A percentile compares a stretch with the other conserved stretches of the same genome.
Evolutionary conservation across 2,888 invertebrate species (phyloP).

Genomic region (Amphipoea oculea): DNA sequence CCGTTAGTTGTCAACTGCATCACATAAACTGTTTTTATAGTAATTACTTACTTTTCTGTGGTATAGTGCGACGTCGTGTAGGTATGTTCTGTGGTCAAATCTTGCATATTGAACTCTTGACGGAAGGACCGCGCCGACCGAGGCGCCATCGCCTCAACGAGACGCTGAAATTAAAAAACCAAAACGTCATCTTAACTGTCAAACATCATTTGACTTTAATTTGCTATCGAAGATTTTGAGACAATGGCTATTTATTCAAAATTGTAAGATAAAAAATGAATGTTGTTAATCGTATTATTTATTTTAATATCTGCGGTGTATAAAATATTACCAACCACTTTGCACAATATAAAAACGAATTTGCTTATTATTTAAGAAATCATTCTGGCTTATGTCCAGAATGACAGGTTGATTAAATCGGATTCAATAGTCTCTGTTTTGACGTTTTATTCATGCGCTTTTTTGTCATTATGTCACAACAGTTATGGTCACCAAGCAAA

Average conservation of each 20-base stretch:
- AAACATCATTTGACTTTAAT: not conserved
- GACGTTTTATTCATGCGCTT: not conserved
- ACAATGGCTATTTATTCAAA: not conserved
- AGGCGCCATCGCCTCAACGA: slow-evolving; percentile 93
- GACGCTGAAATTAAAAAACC: slow-evolving; percentile 88
- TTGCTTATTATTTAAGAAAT: slow-evolving; percentile 29
- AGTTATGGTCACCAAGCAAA: not conserved
- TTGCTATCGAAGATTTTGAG: not conserved
- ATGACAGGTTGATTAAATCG: slow-evolving; percentile 37
- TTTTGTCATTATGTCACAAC: slow-evolving; percentile 18
- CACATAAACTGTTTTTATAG: not conserved
- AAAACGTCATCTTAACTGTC: slow-evolving; percentile 21
- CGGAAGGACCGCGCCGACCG: slow-evolving; percentile 94
- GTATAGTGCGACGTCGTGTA: slow-evolving; percentile 92
- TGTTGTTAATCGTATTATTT: not conserved
- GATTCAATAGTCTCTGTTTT: slow-evolving; percentile 29
- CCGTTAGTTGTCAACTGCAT: slow-evolving; percentile 10
- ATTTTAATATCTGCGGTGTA: slow-evolving; percentile 4
- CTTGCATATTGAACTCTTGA: slow-evolving; percentile 94
- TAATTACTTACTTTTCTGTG: slow-evolving; percentile 91
- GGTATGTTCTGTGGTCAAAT: slow-evolving; percentile 92
- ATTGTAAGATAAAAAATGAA: not conserved
- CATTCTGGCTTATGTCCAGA: slow-evolving; percentile 25
- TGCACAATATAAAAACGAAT: not conserved
- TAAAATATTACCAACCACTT: slow-evolving; percentile 15